Conservation (phyloP, 2,113 vertebrate species). For the Zosterops japonicus region DNA sequence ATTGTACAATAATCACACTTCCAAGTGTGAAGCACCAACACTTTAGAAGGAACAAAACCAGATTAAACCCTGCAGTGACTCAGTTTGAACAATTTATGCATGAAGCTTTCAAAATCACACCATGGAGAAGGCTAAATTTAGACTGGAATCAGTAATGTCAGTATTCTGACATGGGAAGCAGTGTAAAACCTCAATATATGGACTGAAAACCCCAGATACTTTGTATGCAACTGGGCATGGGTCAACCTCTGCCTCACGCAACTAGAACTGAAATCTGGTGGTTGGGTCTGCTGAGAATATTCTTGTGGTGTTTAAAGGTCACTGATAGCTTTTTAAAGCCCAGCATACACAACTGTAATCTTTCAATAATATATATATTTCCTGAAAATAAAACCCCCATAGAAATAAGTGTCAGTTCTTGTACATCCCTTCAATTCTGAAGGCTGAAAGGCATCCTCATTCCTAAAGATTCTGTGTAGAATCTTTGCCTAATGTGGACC, state of each 20-base stretch:
- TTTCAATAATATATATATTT: background rate
- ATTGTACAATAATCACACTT: slow-evolving; percentile 15
- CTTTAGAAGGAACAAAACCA: background rate
- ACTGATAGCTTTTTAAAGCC: background rate
- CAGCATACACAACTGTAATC: background rate
- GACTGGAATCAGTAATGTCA: background rate
- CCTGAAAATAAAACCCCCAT: background rate
- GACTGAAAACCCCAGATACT: background rate
- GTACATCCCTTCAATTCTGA: background rate
- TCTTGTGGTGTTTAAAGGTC: background rate
- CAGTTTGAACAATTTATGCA: background rate
- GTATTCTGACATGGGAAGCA: background rate
- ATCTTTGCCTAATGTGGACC: background rate
- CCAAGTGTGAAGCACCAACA: slow-evolving; percentile 19
- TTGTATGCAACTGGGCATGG: background rate
- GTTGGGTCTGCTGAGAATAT: background rate
- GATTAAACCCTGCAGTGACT: slow-evolving; percentile 9
- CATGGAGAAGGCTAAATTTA: slow-evolving; percentile 32
- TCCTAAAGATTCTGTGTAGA: background rate
- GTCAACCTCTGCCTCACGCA: background rate
- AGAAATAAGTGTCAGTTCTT: background rate
- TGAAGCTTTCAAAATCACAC: slow-evolving; percentile 3
- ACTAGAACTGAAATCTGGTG: background rate
- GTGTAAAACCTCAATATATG: background rate
- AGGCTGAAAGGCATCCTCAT: background rate